Evolutionary conservation across 2,797 vertebrate genomes (phyloP).

Genomic region (Lemur catta): DNA sequence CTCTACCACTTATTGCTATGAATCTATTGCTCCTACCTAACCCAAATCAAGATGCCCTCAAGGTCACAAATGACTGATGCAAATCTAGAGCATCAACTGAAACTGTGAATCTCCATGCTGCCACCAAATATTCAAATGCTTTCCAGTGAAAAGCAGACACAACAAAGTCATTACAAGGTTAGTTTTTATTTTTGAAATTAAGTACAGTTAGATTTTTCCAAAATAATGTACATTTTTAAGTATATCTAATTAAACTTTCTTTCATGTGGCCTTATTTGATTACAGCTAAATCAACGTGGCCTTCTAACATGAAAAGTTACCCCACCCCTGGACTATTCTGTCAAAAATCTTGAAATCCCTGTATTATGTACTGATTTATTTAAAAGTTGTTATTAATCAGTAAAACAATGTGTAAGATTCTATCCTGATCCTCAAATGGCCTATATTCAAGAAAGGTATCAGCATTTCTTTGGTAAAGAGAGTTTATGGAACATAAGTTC

Average conservation of each 20-base stretch:
- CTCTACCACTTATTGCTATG: background rate
- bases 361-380: background rate
- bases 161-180: background rate
- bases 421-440: background rate
- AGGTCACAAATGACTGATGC: background rate
- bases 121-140: background rate
- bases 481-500: background rate
- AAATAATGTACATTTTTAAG: background rate
- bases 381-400: background rate
- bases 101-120: background rate
- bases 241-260: background rate
- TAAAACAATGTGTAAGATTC: background rate
- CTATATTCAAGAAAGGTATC: background rate
- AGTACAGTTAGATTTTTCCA: background rate
- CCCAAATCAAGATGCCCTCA: background rate
- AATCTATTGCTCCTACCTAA: background rate
- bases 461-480: background rate
- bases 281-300: background rate
- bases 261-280: background rate
- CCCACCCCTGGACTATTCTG: background rate
- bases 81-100: background rate
- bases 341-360: background rate
- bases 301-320: background rate
- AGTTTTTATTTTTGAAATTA: background rate
- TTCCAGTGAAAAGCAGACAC: background rate